Conservation (phyloP, 2,888 invertebrate genomes). For the Polydrusus pterygomalis region DNA sequence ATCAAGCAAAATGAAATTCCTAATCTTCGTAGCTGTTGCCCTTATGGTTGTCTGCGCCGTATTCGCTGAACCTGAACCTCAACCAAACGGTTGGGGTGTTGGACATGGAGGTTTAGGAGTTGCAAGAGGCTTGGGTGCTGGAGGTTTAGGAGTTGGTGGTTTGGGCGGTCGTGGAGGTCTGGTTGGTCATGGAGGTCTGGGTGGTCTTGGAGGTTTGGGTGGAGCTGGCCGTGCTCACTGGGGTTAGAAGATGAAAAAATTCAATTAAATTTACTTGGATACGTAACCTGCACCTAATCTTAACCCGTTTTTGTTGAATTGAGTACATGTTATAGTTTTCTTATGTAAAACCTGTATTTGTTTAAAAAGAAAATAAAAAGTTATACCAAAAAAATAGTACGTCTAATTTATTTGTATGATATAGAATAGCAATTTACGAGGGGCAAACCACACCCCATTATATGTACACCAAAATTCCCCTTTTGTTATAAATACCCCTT, state of each 20-base stretch:
- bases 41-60: constrained; percentile 55
- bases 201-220: constrained; percentile 29
- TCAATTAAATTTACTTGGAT: constrained; percentile 7
- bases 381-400: too few relatives aligned
- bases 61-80: constrained; percentile 44
- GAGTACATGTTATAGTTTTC: constrained; percentile 17
- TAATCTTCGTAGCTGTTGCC: constrained; percentile 56
- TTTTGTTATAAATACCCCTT: too few relatives aligned
- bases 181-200: constrained; percentile 41
- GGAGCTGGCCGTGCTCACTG: constrained; percentile 25
- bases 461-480: too few relatives aligned
- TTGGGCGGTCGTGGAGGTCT: constrained; percentile 32
- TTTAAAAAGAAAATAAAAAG: too few relatives aligned
- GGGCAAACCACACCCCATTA: too few relatives aligned
- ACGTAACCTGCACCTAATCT: constrained; percentile 30
- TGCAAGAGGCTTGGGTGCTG: neutral
- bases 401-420: too few relatives aligned
- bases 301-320: constrained; percentile 1
- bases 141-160: constrained; percentile 38
- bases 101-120: neutral
- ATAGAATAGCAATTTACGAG: too few relatives aligned
- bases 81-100: constrained; percentile 12
- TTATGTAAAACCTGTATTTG: constrained; percentile 3
- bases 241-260: constrained; percentile 22
- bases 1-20: constrained; percentile 55